Conservation (phyloP, 2,113 vertebrate species). For the Platichthys flesus region DNA sequence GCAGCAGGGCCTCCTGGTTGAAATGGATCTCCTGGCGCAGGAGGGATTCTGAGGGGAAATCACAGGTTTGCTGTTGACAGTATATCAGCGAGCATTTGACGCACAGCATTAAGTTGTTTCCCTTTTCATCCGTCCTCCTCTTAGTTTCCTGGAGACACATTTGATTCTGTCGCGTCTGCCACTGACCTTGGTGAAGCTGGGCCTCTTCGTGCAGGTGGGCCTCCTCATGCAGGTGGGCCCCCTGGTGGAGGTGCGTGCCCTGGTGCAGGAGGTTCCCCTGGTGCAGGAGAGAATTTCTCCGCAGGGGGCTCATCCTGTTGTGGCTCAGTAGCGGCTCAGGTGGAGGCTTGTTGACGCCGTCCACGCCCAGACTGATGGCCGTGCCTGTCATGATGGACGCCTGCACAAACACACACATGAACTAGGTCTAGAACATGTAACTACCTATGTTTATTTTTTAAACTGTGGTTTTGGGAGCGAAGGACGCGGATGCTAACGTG, state of each 20-base stretch:
- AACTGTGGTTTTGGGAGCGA: background rate
- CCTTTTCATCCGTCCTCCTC: too few species aligned
- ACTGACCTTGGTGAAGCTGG: constrained; percentile 60
- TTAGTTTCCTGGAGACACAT: too few species aligned
- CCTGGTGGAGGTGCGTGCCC: constrained; percentile 62
- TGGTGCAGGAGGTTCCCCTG: constrained; percentile 65
- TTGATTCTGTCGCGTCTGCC: background rate
- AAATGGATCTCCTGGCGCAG: constrained; percentile 64
- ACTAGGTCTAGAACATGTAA: background rate
- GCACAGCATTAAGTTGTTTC: too few species aligned
- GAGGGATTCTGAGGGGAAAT: constrained; percentile 1
- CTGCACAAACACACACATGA: constrained; percentile 68
- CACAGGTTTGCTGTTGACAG: background rate
- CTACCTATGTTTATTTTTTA: too few species aligned
- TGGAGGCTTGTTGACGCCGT: constrained; percentile 82
- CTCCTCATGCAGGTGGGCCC: constrained; percentile 65
- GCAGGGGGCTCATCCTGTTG: constrained; percentile 79
- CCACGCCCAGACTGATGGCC: constrained; percentile 88
- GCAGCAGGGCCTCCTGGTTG: constrained; percentile 55
- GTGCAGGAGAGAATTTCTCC: constrained; percentile 79
- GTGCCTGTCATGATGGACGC: constrained; percentile 96
- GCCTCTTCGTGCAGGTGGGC: constrained; percentile 67
- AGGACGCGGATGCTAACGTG: background rate
- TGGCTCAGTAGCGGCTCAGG: constrained; percentile 80
- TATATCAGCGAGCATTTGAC: too few species aligned